Percentiles rank a stretch among this genome's conserved stretches.
phyloP scores from a whole-genome alignment of 2,888 invertebrate genomes.

The Himalopsyche tibetana region DNA sequence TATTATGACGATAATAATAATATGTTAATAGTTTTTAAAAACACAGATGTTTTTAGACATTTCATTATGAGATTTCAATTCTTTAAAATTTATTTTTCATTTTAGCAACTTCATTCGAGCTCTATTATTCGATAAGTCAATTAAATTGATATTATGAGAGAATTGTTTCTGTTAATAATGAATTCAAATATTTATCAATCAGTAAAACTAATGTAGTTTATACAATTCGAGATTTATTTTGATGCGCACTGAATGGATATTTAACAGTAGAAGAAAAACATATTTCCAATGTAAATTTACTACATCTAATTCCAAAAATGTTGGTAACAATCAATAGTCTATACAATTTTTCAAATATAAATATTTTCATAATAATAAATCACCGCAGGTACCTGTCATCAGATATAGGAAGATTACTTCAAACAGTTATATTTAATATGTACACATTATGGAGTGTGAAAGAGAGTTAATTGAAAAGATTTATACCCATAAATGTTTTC shows the following conservation, averaged over 20 bases:
- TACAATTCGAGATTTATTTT: not conserved
- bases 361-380: constrained; percentile 47
- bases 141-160: too few species aligned
- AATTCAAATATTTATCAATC: too few species aligned
- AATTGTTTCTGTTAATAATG: too few species aligned
- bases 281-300: not conserved
- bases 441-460: not conserved
- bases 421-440: constrained; percentile 17
- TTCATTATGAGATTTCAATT: too few species aligned
- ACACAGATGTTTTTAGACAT: too few species aligned
- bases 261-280: not conserved
- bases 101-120: too few species aligned
- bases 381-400: constrained; percentile 44
- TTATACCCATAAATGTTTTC: not conserved
- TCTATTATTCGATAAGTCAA: too few species aligned
- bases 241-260: not conserved
- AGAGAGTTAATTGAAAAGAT: not conserved
- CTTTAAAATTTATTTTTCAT: too few species aligned
- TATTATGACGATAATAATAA: too few species aligned
- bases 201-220: not conserved
- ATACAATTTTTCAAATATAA: constrained; percentile 38
- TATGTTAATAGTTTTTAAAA: too few species aligned
- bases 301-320: constrained; percentile 47
- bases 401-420: constrained; percentile 22
- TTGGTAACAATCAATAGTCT: constrained; percentile 38